Conservation (phyloP, 1,140 invertebrate genomes). For the Drosophila nigrodunni region DNA sequence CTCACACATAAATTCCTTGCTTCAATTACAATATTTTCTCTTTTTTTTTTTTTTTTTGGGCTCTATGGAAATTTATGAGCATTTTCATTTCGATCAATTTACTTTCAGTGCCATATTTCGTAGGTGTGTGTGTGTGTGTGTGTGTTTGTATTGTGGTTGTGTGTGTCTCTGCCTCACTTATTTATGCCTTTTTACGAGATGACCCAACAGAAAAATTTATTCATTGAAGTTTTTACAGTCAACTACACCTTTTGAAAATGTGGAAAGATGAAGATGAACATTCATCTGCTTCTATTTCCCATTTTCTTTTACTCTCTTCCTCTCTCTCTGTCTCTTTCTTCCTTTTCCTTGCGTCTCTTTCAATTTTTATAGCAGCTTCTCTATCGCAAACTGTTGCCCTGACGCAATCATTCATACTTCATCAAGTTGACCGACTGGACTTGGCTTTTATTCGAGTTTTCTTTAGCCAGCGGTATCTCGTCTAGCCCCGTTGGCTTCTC, state of each 20-base stretch:
- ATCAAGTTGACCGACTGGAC: constrained; percentile 72
- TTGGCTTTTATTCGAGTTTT: constrained; percentile 55
- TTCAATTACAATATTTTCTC: constrained; percentile 70
- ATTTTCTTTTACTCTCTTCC: neutral
- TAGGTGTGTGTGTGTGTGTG: constrained; percentile 2
- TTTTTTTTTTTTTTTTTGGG: neutral
- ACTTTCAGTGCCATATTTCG: constrained; percentile 54
- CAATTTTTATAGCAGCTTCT: neutral
- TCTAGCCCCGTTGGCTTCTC: constrained; percentile 52
- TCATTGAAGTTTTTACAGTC: constrained; percentile 83
- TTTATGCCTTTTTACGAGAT: constrained; percentile 65
- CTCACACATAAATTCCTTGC: constrained; percentile 46
- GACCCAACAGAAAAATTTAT: constrained; percentile 73
- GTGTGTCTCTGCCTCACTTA: constrained; percentile 56
- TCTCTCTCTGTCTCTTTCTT: constrained; percentile 19
- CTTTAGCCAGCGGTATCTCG: constrained; percentile 23
- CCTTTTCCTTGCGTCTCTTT: constrained; percentile 11
- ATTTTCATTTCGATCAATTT: constrained; percentile 79
- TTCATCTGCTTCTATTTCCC: constrained; percentile 14
- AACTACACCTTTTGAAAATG: constrained; percentile 78
- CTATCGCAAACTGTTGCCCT: constrained; percentile 33
- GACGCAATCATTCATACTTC: constrained; percentile 81
- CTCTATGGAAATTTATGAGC: constrained; percentile 70
- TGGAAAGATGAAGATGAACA: constrained; percentile 47
- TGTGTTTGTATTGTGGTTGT: constrained; percentile 29